These are phyloP conservation scores for Zaprionus gabonicus DNA, from an alignment of 1,140 invertebrate genomes.

Conservation along the genomic window DNA sequence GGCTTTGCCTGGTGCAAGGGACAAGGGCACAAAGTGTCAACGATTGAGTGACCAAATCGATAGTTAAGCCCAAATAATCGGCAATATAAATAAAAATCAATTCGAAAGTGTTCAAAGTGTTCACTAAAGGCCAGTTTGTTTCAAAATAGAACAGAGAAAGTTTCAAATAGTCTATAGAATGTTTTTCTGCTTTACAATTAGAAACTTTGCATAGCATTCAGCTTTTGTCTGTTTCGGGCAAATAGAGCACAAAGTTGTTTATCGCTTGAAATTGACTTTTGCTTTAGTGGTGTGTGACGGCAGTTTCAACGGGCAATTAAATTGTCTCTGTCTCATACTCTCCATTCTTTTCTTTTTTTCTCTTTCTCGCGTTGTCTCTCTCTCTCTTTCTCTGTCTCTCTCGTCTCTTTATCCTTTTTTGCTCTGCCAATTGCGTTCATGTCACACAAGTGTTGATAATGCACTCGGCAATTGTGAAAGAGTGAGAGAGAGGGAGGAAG, in stretches of 20 bases:
- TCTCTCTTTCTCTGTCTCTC: too few species aligned
- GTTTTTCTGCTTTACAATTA: neutral
- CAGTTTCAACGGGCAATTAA: neutral
- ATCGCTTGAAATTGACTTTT: conserved; percentile 23
- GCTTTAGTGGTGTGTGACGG: neutral
- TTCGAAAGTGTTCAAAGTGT: neutral
- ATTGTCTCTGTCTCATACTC: neutral
- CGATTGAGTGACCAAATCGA: conserved; percentile 1
- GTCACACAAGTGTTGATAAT: conserved; percentile 67
- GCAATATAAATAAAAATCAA: neutral
- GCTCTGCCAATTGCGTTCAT: conserved; percentile 5
- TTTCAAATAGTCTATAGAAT: neutral
- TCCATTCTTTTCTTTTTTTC: too few species aligned
- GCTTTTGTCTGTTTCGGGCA: neutral
- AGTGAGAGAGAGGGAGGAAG: neutral
- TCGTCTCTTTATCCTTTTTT: neutral
- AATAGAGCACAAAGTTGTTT: neutral
- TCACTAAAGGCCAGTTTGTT: neutral
- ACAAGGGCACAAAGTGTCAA: conserved; percentile 1
- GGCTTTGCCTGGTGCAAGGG: neutral
- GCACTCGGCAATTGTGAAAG: conserved; percentile 49
- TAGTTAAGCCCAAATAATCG: conserved; percentile 1
- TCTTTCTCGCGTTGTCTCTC: neutral
- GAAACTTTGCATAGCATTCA: neutral
- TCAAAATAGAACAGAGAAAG: neutral